Base-by-base conservation (phyloP, 2,113 vertebrate species). In the Tinamus guttatus region DNA sequence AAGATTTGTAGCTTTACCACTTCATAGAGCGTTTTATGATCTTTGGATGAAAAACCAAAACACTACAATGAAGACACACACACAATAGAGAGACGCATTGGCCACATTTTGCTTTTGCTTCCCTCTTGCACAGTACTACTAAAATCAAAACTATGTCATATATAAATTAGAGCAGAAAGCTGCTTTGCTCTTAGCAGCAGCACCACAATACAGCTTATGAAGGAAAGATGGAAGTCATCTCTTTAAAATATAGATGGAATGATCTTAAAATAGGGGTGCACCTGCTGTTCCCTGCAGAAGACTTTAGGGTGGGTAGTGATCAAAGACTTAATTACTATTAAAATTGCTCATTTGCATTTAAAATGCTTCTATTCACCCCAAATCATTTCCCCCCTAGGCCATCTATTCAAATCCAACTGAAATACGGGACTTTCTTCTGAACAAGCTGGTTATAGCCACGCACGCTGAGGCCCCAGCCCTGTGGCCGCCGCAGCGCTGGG, bases 21-120 rank as follows among this genome's bases (percentile, higher is more conserved):
- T 93, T 89, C 81, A 28, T 90, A 95, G 90, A 94, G 30, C 47
- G 43, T 74, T 95, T 94, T 76, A 90, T 69, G 86, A 84, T 73
- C 77, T 96, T 95, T 92, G 88, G 62, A 82, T 90, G 83, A 90
- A 96, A 89, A 81, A 75, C 43, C 85, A 81, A 95, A 94, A 68
- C 22, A 52, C n/a, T 76, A 36, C 76, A 68, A 60, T 88, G 71
- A 94, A 94, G 88, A 68, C 84, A 84, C 62, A 75, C 20, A 43
- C 59, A 34, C 32, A 81, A 68, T 80, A 89, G 91, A 91, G 59
- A 85, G 38, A 77, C 45, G 7, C 7, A 77, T 40, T 49, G 30
- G 56, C 52, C 60, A 88, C 20, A 18, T 75, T 94, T 75, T 95
- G 58, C 62, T 65, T 93, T 86, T 88, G 67, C n/a, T 90, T 95